Base-by-base conservation (phyloP, 1,140 invertebrate species). In the Gryon sp. region DNA sequence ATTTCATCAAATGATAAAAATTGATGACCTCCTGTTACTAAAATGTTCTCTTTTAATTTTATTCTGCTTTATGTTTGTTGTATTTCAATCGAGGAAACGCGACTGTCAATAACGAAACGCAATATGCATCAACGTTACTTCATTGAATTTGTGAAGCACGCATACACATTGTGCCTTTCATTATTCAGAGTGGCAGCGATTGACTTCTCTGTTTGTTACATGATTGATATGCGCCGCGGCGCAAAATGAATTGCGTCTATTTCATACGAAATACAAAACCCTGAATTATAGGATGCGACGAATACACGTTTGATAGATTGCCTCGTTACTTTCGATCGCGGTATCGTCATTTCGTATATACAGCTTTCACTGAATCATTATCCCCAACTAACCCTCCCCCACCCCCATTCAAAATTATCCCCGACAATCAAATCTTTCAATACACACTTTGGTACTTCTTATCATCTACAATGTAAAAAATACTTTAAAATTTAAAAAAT, bases 141-240 rank as follows among this genome's bases (percentile, higher is more conserved):
- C 68, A 78, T 78, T 78, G 76, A 78, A 73, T 78, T 69, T 48
- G 46, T 78, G 55, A 69, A 69, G 76, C 57, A 78, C 69, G 63
- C 76, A 65, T 69, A 69, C 63, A 73, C 59, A 66, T 41, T 65
- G 63, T 45, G 69, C 57, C 76, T 65, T 78, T 74, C 59, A 65
- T 78, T 78, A 69, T 74, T 74, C 63, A 78, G 76, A 69, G 69
- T 65, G 63, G 76, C 57, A 78, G 52, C 76, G 69, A 74, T 78
- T 74, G 76, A 73, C 69, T 78, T 74, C 65, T 70, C 57, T 65
- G 69, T 78, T 78, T 69, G 69, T 59, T 65, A 70, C 63, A 70
- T 74, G 76, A 78, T 78, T 70, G 69, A 78, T 69, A 78, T 65
- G 63, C 69, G 65, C 69, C 57, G 63, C 62, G 62, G 68, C 62